A percentile compares a stretch with the other conserved stretches of the same genome.
Evolutionary conservation across 2,113 vertebrate genomes (phyloP).

Genomic region (Microcebus jonahi): DNA sequence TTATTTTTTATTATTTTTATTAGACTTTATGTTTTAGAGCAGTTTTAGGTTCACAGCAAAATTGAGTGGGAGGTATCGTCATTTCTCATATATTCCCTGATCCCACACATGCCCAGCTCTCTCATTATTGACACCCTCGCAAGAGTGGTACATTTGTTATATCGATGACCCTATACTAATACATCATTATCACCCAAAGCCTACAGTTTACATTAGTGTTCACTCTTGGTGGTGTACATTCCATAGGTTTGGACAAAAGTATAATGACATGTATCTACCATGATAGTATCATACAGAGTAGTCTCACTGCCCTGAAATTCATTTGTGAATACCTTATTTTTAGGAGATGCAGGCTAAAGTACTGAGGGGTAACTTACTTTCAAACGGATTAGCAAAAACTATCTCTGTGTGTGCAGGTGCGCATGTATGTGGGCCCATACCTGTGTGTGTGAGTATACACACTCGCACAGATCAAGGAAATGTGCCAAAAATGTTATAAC

Average conservation of each 20-base stretch:
- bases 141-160: neutral
- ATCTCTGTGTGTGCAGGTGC: rapidly evolving
- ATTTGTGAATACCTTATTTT: neutral
- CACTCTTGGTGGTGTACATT: neutral
- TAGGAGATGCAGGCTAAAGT: neutral
- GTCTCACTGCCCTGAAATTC: neutral
- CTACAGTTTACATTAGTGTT: neutral
- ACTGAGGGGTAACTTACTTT: neutral
- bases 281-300: neutral
- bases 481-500: neutral
- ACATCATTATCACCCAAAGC: neutral
- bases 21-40: neutral
- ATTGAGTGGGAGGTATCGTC: neutral
- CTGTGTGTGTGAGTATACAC: neutral
- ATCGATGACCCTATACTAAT: neutral
- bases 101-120: too few relatives aligned
- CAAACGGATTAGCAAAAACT: neutral
- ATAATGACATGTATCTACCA: neutral
- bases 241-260: neutral
- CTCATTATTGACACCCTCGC: rapidly evolving
- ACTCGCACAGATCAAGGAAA: neutral
- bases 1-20: neutral
- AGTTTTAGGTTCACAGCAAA: neutral
- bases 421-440: neutral
- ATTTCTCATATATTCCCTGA: neutral